Base-by-base conservation (phyloP, 2,888 invertebrate genomes). In the Orthonychiurus folsomi region DNA sequence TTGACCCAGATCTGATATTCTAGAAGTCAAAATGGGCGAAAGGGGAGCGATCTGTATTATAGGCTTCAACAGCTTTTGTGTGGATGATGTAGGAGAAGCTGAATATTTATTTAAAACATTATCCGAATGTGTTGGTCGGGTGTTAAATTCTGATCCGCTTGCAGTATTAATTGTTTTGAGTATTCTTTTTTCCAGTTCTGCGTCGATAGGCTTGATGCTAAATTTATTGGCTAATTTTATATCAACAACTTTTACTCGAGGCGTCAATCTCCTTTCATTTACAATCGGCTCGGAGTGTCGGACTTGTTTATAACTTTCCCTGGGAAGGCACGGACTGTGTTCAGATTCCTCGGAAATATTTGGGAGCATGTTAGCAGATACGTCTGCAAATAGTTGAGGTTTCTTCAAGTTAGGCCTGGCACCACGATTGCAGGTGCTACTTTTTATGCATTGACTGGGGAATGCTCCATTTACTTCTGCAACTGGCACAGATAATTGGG, bases 281-380 rank as follows among this genome's bases (percentile, higher is more conserved):
- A 15, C 5, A 37, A 37, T 37, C 15, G 37, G 37, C 15, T 9
- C 37, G 5, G 5, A 9, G 5, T 15, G 9, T 9, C 5, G 15
- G 5, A 15, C 15, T 15, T 37, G 9, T 37, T 37, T 37, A 15
- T 9, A 37, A 9, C 15, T 15, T 15, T 37, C 15, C 9, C 37
- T 5, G 15, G 20, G 67, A 63, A 58, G 60, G 50, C 1, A 62
- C 26, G n/a, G 64, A 61, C 61, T 37, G 5, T 5, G 5, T 37
- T 71, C 71, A 1, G 67, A 64, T 37, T 71, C 69, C 56, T 71
- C 71, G 0, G 67, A 67, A 50, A 71, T 69, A 47, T 69, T 68
- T 50, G 71, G 71, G 25, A 71, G 63, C 23, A 69, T 26, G n/a
- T 64, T 62, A 15, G 65, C 65, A 0, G 55, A 3, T 9, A 20